A percentile compares a stretch with the other conserved stretches of the same genome.
Evolutionary conservation across 2,888 invertebrate genomes (phyloP).

Genomic region (Leptarthrus brevirostris): DNA sequence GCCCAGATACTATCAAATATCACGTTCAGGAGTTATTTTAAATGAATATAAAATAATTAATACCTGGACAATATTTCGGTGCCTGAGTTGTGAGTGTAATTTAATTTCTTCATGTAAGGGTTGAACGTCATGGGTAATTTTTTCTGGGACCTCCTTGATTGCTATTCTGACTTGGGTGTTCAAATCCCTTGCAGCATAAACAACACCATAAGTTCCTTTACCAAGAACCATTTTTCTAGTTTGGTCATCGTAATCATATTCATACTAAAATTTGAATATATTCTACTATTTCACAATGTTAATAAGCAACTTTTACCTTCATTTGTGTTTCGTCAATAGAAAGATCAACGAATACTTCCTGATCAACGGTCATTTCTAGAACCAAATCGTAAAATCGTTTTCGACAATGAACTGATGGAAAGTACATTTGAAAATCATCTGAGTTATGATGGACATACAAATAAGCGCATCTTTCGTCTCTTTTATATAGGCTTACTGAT

Average conservation of each 20-base stretch:
- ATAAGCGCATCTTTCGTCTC: conserved; percentile 95
- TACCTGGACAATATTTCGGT: conserved; percentile 95
- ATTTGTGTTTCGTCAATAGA: conserved; percentile 80
- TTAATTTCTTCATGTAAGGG: conserved; percentile 98
- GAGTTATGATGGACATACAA: conserved; percentile 98
- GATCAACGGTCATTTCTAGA: conserved; percentile 88
- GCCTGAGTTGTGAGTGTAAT: conserved; percentile 93
- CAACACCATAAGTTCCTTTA: conserved; percentile 95
- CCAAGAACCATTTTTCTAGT: conserved; percentile 88
- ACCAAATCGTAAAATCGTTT: conserved; percentile 87
- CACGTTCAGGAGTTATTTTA: not conserved
- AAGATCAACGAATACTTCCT: conserved; percentile 81
- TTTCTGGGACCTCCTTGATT: conserved; percentile 98
- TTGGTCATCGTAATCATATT: conserved; percentile 94
- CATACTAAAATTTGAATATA: conserved; percentile 72
- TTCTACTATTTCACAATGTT: not conserved
- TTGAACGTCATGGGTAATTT: conserved; percentile 95
- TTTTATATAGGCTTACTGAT: conserved; percentile 85
- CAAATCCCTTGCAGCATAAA: conserved; percentile 93
- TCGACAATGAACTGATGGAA: conserved; percentile 89
- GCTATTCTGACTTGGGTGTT: conserved; percentile 95
- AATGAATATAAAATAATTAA: conserved; percentile 35
- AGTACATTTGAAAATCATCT: conserved; percentile 98
- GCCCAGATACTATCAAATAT: conserved; percentile 79
- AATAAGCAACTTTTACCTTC: conserved; percentile 69